Base-by-base conservation (phyloP, 2,888 invertebrate species). In the Morpho deidamia region DNA sequence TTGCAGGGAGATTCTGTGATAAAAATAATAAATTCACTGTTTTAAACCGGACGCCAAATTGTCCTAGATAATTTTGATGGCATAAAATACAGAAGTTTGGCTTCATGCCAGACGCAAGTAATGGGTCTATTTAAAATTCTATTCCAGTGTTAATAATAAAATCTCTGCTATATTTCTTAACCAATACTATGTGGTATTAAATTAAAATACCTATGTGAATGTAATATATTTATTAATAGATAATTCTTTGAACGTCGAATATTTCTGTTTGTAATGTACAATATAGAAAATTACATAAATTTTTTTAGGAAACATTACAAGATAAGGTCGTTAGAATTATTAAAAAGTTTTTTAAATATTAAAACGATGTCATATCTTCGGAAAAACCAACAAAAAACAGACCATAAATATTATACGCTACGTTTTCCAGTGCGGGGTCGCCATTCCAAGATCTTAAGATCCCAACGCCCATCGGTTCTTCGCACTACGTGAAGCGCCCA, bases 21-120 rank as follows among this genome's bases (percentile, higher is more conserved):
- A 82, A 80, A 86, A 82, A 81, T 81, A 82, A 81, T 81, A 74
- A 77, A 72, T 76, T 67, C 65, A 61, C 74, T 74, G 77, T 80
- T 83, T 83, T 82, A 76, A 81, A 83, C 78, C 72, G 76, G 74
- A 71, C 79, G 81, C 82, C 80, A 84, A 83, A 86, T 85, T 80
- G 86, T 82, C 81, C 83, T 81, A 83, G 77, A 85, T 86, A 78
- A 83, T 82, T 80, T 81, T 81, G 80, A 83, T 83, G 83, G 76
- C 80, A 83, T 75, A 73, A 82, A 79, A 82, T 79, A 76, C 70
- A 74, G 68, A 71, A 72, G 74, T 70, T 81, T 88, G 87, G 87
- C 79, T 35, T 50, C 35, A 11, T 51, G 83, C 87, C 87, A 86
- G 71, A 61, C 54, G 63, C 69, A 71, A 76, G 74, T 77, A 78